Base-by-base conservation (phyloP, 1,140 invertebrate species). In the Ylistrum balloti region DNA sequence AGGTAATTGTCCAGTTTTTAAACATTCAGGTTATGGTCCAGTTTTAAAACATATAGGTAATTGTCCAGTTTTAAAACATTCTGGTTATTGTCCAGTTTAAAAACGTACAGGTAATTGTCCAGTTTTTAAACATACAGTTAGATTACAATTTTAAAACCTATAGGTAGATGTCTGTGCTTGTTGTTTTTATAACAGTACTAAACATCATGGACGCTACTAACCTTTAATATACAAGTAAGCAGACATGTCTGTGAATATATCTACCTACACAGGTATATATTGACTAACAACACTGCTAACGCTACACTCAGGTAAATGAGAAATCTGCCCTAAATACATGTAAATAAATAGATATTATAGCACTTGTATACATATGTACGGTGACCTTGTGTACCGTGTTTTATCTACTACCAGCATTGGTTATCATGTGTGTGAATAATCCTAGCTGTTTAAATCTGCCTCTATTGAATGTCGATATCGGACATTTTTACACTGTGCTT, bases 401-500 rank as follows among this genome's bases (percentile, higher is more conserved):
- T 28, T 74, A 74, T 74, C 56, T 74, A 74, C 56, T 74, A n/a
- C 56, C 41, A 45, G 17, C 41, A 17, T 1, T 45, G 17, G 41
- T 45, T 74, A 74, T 74, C 56, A 74, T 74, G 56, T 74, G 56
- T 74, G 56, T 74, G 56, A 74, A 74, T 74, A 28, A 74, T 74
- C 56, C 11, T 56, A 74, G 56, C 5, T n/a, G 5, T 74, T 28
- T 74, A 74, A 74, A 74, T 74, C 56, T n/a, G n/a, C 56, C 56
- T 74, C 2, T 74, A 74, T 74, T 74, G 56, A 74, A 74, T 74
- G 56, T 74, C 56, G 56, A 74, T 74, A 74, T 28, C 28, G 56
- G 22, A n/a, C 28, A 74, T n/a, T 74, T 74, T 74, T 74, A 74
- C n/a, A 74, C 56, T 28, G n/a, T 22, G 56, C 11, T n/a, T 74